Evolutionary conservation across 2,888 invertebrate species (phyloP).

Genomic region (Lochmaea capreae): DNA sequence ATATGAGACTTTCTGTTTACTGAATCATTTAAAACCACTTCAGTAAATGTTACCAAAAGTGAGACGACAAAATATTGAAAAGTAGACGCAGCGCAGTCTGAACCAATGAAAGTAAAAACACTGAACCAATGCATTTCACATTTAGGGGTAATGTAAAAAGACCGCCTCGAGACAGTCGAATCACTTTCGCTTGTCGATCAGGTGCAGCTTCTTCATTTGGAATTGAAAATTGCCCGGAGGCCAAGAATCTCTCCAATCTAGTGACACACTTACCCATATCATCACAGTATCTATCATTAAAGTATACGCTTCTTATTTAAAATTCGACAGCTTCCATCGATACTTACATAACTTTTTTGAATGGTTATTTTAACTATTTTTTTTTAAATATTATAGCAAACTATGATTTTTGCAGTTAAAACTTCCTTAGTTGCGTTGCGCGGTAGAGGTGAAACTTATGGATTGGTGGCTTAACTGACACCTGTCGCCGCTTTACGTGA

Average conservation of each 20-base stretch:
- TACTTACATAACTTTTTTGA: neutral
- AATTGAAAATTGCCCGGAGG: conserved; percentile 45
- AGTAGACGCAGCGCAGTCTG: neutral
- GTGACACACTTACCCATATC: conserved; percentile 51
- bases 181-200: conserved; percentile 44
- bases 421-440: no score
- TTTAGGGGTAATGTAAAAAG: conserved; percentile 38
- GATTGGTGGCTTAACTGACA: no score
- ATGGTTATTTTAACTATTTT: no score
- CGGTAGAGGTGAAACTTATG: no score
- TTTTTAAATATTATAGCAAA: no score
- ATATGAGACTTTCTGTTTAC: neutral
- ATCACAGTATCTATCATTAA: conserved; percentile 14
- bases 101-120: conserved; percentile 43
- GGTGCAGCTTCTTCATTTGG: conserved; percentile 44
- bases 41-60: neutral
- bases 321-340: neutral
- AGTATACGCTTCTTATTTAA: conserved; percentile 9
- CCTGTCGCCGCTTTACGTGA: no score
- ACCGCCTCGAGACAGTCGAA: conserved; percentile 30
- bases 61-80: neutral
- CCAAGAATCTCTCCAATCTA: conserved; percentile 44
- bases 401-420: no score
- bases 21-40: neutral
- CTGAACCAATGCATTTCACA: conserved; percentile 32